A percentile compares a stretch with the other conserved stretches of the same genome.
Evolutionary conservation across 92 coral and sea anemone species (phyloP).

Genomic region (Meandrina meandrites): DNA sequence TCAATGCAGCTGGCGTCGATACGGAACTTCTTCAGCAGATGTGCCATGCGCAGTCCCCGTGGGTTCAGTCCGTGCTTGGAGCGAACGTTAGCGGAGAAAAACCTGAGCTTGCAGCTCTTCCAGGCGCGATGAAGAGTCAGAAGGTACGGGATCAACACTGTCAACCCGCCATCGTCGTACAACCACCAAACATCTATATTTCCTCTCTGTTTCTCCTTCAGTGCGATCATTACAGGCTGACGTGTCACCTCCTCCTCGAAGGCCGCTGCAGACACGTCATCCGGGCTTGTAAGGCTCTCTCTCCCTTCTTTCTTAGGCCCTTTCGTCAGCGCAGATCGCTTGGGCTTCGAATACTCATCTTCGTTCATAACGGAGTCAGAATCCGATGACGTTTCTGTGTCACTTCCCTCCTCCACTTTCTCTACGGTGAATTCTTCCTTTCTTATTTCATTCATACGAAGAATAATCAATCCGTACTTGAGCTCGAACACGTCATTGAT

Average conservation of each 20-base stretch:
- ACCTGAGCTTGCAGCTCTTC: constrained; percentile 84
- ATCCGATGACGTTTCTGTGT: constrained; percentile 36
- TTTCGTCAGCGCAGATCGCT: constrained; percentile 13
- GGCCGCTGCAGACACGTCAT: constrained; percentile 1
- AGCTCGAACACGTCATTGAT: constrained; percentile 88
- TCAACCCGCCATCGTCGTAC: constrained; percentile 96
- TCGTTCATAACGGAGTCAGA: constrained; percentile 49
- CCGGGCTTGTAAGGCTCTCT: constrained; percentile 42
- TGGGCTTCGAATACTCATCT: constrained; percentile 29
- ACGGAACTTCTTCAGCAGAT: constrained; percentile 88
- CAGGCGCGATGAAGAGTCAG: constrained; percentile 86
- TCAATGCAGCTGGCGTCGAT: constrained; percentile 82
- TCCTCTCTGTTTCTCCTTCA: constrained; percentile 76
- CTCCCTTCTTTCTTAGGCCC: constrained; percentile 13
- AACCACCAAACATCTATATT: constrained; percentile 98
- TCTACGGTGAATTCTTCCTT: constrained; percentile 35
- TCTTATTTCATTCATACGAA: constrained; percentile 71
- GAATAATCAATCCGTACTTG: constrained; percentile 79
- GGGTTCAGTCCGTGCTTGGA: constrained; percentile 72
- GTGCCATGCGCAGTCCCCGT: constrained; percentile 81
- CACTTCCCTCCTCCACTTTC: constrained; percentile 11
- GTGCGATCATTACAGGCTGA: not conserved
- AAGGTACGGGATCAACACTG: constrained; percentile 83
- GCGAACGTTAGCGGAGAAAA: constrained; percentile 81
- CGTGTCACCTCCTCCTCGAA: not conserved